Evolutionary conservation across 2,888 invertebrate species (phyloP), one percentile per base, ranked within the genome.

Genomic region (Syrphus vitripennis): DNA sequence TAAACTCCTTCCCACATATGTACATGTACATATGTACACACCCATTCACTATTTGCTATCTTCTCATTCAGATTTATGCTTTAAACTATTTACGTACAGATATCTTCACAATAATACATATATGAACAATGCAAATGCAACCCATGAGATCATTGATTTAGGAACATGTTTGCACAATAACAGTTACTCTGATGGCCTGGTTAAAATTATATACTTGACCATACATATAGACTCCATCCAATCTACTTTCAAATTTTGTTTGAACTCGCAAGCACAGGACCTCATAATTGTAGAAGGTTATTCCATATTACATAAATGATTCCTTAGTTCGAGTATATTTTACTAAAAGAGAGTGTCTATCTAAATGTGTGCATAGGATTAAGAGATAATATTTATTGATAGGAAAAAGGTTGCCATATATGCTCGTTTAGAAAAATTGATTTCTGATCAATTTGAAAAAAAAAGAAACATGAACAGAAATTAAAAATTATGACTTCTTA

Each of bases 301-400:
- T 42, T 63, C 10, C 16, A 45, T 3, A 16, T 50, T 24, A 50
- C 24, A 50, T n/a, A n/a, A n/a, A 34, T 21, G 59, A 59, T 31
- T 5, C 10, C 29, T 53, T 53, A 10, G 24, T 53, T 26, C 4
- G 14, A 5, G 34, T 6, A 3, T 55, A 26, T 29, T 55, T 55
- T 31, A 16, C 10, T 29, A 9, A n/a, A 31, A 21, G 57, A 42
- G 40, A 26, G 70, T 61, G 37, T 50, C 61, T 75, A 21, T n/a
- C 67, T 37, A n/a, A 70, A 37, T 71, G 79, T 83, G 37, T 57
- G 26, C 26, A 65, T 2, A 61, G 70, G 67, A 80, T 81, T 84
- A 80, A 72, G 76, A 67, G 67, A 69, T 84, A 63, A 77, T 77
- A 84, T 84, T 81, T 80, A 77, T 76, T 63, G 67, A 67, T 48